Evolutionary conservation across 2,888 invertebrate genomes (phyloP), one percentile per base, ranked within the genome.

Genomic region (Prosapia bicincta): DNA sequence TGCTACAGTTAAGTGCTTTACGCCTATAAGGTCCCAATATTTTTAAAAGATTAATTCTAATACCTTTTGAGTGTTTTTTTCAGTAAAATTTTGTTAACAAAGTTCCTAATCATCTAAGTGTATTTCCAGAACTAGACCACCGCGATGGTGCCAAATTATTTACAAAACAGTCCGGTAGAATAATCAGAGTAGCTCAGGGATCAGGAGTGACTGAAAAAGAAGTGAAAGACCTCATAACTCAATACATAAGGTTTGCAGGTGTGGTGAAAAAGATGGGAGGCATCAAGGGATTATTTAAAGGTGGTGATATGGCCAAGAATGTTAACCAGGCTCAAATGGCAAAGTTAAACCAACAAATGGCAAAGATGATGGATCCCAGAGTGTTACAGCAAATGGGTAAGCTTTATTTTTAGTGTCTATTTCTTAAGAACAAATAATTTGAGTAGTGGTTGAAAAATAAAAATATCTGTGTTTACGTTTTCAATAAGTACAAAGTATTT

Each of bases 221-320:
- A 85, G 99, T 99, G 0, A 96, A 97, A 85, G 99, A 99, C 83
- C 90, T 99, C 68, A 93, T 99, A 80, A 92, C 95, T 20, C 99
- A 99, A 84, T 99, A 99, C 85, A 99, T 98, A 54, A 99, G 99
- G 86, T 99, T 99, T 86, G 98, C 99, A 24, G 98, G 97, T 32
- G 98, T 99, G 79, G 99, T 99, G 0, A 99, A 99, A 87, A 99
- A 99, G 86, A 99, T 99, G 99, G 99, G 99, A 74, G 99, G 99
- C 77, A 99, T 99, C 80, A 99, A 99, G 85, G 99, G 99, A 23
- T 87, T 99, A 26, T 99, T 99, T 86, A 99, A 98, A 87, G 96
- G 97, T 76, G 99, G 99, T 43, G 99, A 99, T 84, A 97, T 99
- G 93, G 93, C 96, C 3, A 99, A 98, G 86, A 99, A 99, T 86